phyloP scores from a whole-genome alignment of 2,113 vertebrate genomes.

The Heterocephalus glaber region DNA sequence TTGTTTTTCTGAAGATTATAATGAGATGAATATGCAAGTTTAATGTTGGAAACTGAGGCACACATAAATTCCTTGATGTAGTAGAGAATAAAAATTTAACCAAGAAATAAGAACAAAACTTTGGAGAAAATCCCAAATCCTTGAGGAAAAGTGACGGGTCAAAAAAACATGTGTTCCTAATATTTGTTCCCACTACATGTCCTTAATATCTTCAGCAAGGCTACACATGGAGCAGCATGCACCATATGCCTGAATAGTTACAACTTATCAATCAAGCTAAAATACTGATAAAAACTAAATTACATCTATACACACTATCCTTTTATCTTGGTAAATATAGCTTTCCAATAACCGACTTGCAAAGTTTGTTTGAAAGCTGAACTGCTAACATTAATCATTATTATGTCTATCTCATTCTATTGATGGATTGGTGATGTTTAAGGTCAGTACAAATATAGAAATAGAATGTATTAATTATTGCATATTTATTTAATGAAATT shows the following conservation, averaged over 20 bases:
- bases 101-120: neutral
- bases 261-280: neutral
- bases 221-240: neutral
- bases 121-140: neutral
- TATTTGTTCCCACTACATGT: neutral
- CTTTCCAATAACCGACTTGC: neutral
- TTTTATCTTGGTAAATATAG: neutral
- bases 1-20: slow-evolving; percentile 1
- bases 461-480: slow-evolving; percentile 14
- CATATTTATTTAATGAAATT: neutral
- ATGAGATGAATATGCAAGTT: neutral
- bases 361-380: slow-evolving; percentile 34
- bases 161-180: neutral
- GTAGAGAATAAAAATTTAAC: neutral
- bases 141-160: neutral
- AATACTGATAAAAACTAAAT: neutral
- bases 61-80: neutral
- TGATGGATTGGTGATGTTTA: slow-evolving; percentile 11
- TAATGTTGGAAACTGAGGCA: neutral
- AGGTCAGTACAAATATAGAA: neutral
- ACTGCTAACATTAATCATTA: slow-evolving; percentile 8
- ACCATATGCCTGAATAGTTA: neutral
- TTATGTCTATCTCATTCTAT: neutral
- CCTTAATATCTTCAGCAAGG: neutral
- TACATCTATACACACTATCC: neutral